Conservation (phyloP, 2,797 vertebrate species). For the Pogonophryne albipinna region DNA sequence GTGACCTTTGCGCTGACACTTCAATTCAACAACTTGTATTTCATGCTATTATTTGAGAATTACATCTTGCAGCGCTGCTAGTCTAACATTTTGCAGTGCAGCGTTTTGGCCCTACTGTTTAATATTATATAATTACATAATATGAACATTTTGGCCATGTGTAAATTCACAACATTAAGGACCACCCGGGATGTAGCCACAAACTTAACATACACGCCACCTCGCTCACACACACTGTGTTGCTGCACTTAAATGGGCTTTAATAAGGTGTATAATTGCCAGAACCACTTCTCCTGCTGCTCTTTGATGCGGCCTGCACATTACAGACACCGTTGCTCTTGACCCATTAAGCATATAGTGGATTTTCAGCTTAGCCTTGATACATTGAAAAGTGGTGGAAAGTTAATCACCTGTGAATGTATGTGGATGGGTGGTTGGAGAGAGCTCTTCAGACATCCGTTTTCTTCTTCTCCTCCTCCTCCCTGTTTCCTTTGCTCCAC, state of each 20-base stretch:
- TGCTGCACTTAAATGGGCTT: slow-evolving; percentile 49
- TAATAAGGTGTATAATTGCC: slow-evolving; percentile 67
- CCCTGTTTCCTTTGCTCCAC: neutral
- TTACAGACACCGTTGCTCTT: slow-evolving; percentile 38
- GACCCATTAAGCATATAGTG: slow-evolving; percentile 53
- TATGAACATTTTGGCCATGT: slow-evolving; percentile 24
- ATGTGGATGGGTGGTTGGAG: neutral
- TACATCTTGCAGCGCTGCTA: neutral
- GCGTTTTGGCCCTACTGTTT: neutral
- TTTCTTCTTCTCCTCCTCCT: neutral
- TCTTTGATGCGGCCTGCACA: slow-evolving; percentile 48
- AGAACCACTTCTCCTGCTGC: slow-evolving; percentile 46
- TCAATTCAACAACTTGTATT: neutral
- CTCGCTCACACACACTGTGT: slow-evolving; percentile 21
- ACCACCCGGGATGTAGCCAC: slow-evolving; percentile 28
- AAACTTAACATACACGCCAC: neutral
- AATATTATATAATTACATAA: neutral
- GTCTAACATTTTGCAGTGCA: neutral
- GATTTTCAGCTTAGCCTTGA: slow-evolving; percentile 29
- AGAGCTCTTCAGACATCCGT: neutral
- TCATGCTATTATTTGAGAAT: neutral
- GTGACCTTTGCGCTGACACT: neutral
- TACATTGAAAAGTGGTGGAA: neutral
- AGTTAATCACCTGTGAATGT: neutral
- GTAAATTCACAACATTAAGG: slow-evolving; percentile 24